phyloP scores from a whole-genome alignment of 2,113 vertebrate genomes.

The Neodontobutis hainanensis region DNA sequence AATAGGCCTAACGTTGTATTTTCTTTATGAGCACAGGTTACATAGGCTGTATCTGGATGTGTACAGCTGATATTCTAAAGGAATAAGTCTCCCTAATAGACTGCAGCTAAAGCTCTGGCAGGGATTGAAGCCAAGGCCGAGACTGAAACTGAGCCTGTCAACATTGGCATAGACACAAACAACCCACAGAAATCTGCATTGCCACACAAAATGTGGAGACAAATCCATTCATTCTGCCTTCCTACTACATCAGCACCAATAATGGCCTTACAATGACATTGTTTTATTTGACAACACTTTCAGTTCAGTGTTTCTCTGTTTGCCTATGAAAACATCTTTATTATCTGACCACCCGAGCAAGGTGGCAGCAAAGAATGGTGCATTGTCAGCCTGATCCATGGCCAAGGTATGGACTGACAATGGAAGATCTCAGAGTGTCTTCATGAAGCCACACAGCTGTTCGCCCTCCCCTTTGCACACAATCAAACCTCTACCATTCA shows the following conservation, averaged over 20 bases:
- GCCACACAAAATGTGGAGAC: slow-evolving; percentile 44
- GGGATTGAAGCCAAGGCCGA: slow-evolving; percentile 48
- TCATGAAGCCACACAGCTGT: slow-evolving; percentile 76
- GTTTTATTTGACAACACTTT: slow-evolving; percentile 57
- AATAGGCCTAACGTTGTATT: not conserved
- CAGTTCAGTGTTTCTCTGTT: slow-evolving; percentile 40
- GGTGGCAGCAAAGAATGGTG: slow-evolving; percentile 70
- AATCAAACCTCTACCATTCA: slow-evolving; percentile 73
- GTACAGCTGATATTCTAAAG: slow-evolving; percentile 14
- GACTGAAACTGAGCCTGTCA: slow-evolving; percentile 59
- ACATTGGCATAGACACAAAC: slow-evolving; percentile 66
- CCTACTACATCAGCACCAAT: slow-evolving; percentile 32
- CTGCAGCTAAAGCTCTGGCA: slow-evolving; percentile 63
- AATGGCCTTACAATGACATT: slow-evolving; percentile 46
- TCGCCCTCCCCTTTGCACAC: slow-evolving; percentile 37
- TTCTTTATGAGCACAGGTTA: not conserved
- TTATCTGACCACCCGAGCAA: slow-evolving; percentile 68
- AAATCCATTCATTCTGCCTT: slow-evolving; percentile 59
- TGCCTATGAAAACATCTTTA: slow-evolving; percentile 56
- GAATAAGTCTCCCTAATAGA: slow-evolving; percentile 59
- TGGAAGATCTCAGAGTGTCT: slow-evolving; percentile 64
- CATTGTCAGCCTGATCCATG: slow-evolving; percentile 69
- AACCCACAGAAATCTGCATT: slow-evolving; percentile 49
- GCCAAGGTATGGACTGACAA: slow-evolving; percentile 76
- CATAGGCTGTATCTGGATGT: not conserved